phyloP scores from a whole-genome alignment of 2,888 invertebrate genomes.

The Habrosyne pyritoides region DNA sequence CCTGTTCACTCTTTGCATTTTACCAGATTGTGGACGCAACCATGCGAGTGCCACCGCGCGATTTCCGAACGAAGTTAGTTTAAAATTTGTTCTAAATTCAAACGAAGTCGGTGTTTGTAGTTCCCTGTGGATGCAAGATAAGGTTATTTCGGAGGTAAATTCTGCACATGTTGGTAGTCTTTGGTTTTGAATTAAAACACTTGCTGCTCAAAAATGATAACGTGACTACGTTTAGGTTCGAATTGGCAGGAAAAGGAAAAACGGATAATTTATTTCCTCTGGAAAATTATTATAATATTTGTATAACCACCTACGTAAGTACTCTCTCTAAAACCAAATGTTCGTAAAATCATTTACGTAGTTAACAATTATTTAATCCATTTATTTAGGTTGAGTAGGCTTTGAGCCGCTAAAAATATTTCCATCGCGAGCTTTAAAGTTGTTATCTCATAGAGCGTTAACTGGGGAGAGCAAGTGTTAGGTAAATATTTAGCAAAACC shows the following conservation, averaged over 20 bases:
- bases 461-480: constrained; percentile 53
- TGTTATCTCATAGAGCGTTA: constrained; percentile 39
- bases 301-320: background rate
- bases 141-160: constrained; percentile 46
- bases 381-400: constrained; percentile 13
- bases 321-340: too few relatives aligned
- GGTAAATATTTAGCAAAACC: constrained; percentile 71
- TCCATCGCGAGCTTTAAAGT: constrained; percentile 34
- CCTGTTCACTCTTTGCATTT: constrained; percentile 44
- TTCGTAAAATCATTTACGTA: background rate
- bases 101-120: constrained; percentile 47
- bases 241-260: background rate
- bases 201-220: background rate
- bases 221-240: background rate
- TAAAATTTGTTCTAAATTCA: constrained; percentile 56
- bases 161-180: constrained; percentile 41
- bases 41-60: constrained; percentile 43
- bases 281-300: background rate
- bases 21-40: constrained; percentile 45
- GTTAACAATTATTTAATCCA: constrained; percentile 10
- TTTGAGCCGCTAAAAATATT: constrained; percentile 34
- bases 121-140: constrained; percentile 49
- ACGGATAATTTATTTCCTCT: background rate
- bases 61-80: constrained; percentile 55
- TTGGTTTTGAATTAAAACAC: constrained; percentile 39